These are phyloP conservation scores for Drosophila maculinotata DNA, from an alignment of 2,888 invertebrate species.

Conservation along the genomic window DNA sequence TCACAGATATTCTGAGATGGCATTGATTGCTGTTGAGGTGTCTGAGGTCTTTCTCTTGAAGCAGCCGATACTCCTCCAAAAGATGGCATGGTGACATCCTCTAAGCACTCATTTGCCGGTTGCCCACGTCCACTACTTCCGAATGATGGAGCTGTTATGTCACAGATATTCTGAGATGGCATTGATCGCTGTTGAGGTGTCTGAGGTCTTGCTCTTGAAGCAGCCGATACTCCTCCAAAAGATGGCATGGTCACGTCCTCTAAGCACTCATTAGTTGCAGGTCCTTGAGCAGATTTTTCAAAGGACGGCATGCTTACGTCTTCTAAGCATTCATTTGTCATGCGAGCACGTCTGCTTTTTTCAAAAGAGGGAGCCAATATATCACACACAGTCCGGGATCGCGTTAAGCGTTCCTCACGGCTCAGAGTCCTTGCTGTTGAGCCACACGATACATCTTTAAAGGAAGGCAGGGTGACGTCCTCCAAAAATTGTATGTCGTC, in stretches of 20 bases:
- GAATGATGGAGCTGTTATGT: conserved; percentile 18
- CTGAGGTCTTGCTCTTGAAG: not conserved
- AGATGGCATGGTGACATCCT: conserved; percentile 33
- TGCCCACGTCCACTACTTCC: not conserved
- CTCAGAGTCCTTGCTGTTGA: not conserved
- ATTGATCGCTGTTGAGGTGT: conserved; percentile 3
- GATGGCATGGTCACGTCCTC: conserved; percentile 21
- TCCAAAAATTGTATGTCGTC: conserved; percentile 12
- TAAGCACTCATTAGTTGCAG: conserved; percentile 5
- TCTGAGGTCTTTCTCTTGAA: not conserved
- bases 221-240: conserved; percentile 14
- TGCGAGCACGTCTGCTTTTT: not conserved
- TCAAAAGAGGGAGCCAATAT: conserved; percentile 14
- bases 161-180: conserved; percentile 13
- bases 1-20: not conserved
- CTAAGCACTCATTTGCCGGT: conserved; percentile 18
- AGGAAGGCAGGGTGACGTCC: conserved; percentile 25
- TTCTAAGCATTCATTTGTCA: conserved; percentile 12
- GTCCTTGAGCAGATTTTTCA: too few species aligned
- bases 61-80: conserved; percentile 24
- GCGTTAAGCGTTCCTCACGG: conserved; percentile 2
- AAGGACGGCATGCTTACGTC: conserved; percentile 31
- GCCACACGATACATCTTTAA: conserved; percentile 4
- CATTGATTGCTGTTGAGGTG: not conserved
- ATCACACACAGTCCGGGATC: conserved; percentile 18